These are phyloP conservation scores for Steatocranus sp. DNA, from an alignment of 2,797 vertebrate genomes.

Conservation along the genomic window DNA sequence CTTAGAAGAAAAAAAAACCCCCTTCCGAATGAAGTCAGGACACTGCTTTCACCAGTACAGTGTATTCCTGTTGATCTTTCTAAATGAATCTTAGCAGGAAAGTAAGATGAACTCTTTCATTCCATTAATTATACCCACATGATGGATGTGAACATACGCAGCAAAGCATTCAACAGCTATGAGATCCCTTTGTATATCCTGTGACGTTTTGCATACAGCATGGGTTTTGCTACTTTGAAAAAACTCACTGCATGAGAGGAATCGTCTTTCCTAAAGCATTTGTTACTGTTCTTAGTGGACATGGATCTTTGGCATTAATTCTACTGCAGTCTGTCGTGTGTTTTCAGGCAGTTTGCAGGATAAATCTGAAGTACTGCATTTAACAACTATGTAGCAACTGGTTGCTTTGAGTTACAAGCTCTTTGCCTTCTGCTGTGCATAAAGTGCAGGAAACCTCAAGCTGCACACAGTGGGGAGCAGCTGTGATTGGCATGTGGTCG, in stretches of 20 bases:
- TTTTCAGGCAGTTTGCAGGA: not conserved
- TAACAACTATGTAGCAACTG: not conserved
- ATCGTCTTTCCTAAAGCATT: not conserved
- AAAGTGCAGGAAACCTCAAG: not conserved
- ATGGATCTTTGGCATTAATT: not conserved
- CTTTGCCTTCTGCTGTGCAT: not conserved
- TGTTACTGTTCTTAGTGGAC: not conserved
- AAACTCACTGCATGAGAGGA: not conserved
- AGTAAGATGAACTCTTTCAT: not conserved
- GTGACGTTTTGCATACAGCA: not conserved
- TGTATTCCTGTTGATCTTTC: not conserved
- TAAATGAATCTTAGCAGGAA: not conserved
- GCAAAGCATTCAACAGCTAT: not conserved
- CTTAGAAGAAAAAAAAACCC: accelerated
- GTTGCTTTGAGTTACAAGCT: not conserved
- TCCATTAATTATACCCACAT: not conserved
- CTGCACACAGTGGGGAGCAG: not conserved
- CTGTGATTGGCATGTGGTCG: not conserved
- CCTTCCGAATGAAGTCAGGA: not conserved
- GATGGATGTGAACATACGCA: not conserved
- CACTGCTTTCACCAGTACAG: not conserved
- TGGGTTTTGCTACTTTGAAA: too few species aligned
- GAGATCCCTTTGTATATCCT: not conserved
- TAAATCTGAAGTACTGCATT: not conserved
- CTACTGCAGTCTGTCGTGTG: not conserved